Evolutionary conservation across 2,797 vertebrate species (phyloP).

Genomic region (Amniataba percoides): DNA sequence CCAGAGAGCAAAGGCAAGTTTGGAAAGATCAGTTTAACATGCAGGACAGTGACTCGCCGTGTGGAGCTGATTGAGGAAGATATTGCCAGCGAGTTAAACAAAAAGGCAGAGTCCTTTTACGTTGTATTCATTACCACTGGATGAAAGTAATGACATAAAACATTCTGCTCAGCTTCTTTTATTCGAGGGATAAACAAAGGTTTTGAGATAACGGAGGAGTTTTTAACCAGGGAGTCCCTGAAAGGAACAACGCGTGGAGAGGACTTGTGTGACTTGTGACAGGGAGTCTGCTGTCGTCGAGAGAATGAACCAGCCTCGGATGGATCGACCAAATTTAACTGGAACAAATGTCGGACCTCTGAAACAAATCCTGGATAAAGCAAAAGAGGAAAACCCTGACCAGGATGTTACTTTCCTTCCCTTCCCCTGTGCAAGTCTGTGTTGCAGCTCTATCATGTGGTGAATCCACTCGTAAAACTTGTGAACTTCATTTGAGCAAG

Average conservation of each 20-base stretch:
- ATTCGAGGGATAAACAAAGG: neutral
- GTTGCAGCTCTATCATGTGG: conserved; percentile 42
- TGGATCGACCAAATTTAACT: too few species aligned
- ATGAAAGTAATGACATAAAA: conserved; percentile 32
- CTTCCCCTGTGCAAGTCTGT: conserved; percentile 44
- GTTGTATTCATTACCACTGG: conserved; percentile 44
- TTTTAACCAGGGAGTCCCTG: conserved; percentile 9
- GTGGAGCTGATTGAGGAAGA: conserved; percentile 5
- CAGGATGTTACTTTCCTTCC: conserved; percentile 47
- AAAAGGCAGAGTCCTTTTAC: conserved; percentile 27
- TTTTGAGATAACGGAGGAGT: neutral
- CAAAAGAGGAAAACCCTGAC: conserved; percentile 39
- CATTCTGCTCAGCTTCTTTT: conserved; percentile 40
- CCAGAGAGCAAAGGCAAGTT: conserved; percentile 36
- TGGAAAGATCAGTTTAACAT: conserved; percentile 32
- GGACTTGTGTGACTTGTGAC: conserved; percentile 50
- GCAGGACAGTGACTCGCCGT: conserved; percentile 14
- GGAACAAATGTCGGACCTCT: too few species aligned
- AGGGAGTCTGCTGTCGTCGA: conserved; percentile 17
- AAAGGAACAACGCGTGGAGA: conserved; percentile 18
- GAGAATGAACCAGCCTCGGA: too few species aligned
- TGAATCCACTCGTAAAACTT: conserved; percentile 42
- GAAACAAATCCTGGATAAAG: conserved; percentile 55
- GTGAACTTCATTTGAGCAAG: conserved; percentile 34
- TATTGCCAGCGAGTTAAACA: conserved; percentile 4